Evolutionary conservation across 2,797 vertebrate species (phyloP).

Genomic region (Lagodon rhomboides): DNA sequence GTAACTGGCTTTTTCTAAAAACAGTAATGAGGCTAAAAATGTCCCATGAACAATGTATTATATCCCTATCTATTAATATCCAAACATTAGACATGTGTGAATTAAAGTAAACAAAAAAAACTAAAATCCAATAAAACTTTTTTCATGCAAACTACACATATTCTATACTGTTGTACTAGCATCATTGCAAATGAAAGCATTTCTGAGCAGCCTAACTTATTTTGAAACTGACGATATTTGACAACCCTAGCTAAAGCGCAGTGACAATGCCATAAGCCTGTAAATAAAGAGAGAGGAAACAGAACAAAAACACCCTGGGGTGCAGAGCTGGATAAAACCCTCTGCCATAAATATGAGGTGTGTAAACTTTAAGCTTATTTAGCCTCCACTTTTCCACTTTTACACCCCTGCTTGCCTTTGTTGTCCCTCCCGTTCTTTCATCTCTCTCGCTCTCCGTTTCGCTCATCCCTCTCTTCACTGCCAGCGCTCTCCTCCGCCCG

Average conservation of each 20-base stretch:
- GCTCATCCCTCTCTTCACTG: neutral
- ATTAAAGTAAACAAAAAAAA: neutral
- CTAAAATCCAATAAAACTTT: neutral
- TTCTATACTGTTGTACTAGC: neutral
- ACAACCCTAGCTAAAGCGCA: neutral
- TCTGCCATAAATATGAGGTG: neutral
- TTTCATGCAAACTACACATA: neutral
- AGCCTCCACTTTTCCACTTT: neutral
- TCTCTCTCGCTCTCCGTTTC: slow-evolving; percentile 14
- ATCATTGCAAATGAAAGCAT: neutral
- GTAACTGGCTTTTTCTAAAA: neutral
- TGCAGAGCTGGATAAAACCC: neutral
- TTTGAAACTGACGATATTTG: slow-evolving; percentile 3
- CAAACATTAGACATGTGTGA: neutral
- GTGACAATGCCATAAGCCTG: neutral
- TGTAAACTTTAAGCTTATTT: slow-evolving; percentile 15
- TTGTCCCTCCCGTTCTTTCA: neutral
- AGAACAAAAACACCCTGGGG: neutral
- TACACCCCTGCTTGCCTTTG: neutral
- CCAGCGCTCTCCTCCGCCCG: neutral
- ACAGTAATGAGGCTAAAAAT: neutral
- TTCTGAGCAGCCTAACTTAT: neutral
- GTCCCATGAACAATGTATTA: too few species aligned
- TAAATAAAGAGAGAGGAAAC: neutral
- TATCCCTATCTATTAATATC: neutral